phyloP scores from a whole-genome alignment of 2,888 invertebrate species.

The Halictus ligatus region DNA sequence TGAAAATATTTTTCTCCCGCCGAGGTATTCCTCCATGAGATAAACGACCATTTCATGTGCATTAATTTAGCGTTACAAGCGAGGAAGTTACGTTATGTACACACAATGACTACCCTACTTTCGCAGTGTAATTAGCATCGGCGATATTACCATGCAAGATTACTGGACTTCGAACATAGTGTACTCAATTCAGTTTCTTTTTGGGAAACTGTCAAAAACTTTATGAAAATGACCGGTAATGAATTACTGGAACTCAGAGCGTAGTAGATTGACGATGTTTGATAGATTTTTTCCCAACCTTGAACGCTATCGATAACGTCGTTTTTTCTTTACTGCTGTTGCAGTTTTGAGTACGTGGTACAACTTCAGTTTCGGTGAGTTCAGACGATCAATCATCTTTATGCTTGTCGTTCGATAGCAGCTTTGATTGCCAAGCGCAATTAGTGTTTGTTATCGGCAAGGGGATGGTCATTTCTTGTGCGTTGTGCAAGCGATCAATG shows the following conservation, averaged over 20 bases:
- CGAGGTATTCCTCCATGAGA: neutral
- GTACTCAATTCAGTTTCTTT: neutral
- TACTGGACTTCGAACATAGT: neutral
- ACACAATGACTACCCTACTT: conserved; percentile 5
- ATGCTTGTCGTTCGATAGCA: neutral
- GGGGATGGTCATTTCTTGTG: too few relatives aligned
- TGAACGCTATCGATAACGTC: neutral
- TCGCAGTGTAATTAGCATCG: neutral
- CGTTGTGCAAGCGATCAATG: too few relatives aligned
- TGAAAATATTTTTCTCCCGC: neutral
- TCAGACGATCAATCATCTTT: neutral
- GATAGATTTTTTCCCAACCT: neutral
- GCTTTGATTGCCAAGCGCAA: neutral
- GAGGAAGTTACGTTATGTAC: neutral
- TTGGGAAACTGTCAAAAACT: neutral
- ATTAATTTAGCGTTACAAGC: neutral
- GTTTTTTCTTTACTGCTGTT: conserved; percentile 39
- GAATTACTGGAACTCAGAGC: neutral
- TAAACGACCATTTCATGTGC: neutral
- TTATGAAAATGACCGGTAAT: neutral
- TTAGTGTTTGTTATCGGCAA: neutral
- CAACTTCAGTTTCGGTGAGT: conserved; percentile 66
- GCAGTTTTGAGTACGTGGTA: conserved; percentile 71
- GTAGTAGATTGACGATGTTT: neutral
- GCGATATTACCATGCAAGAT: neutral